These are phyloP conservation scores for Catalaphyllia jardinei DNA, from an alignment of 64 coral and sea anemone species.

Conservation along the genomic window DNA sequence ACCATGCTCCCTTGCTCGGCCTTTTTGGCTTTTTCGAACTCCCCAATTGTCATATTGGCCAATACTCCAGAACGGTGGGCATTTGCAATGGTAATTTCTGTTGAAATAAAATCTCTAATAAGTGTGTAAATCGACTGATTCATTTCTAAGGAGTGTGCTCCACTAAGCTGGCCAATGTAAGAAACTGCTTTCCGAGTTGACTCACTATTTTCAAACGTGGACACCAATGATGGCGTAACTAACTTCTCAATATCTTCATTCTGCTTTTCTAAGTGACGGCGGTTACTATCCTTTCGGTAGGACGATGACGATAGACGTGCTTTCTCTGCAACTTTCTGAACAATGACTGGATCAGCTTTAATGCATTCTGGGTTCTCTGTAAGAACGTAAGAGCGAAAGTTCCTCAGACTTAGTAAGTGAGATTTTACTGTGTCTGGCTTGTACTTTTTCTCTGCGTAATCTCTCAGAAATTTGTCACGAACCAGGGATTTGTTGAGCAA, in stretches of 20 bases:
- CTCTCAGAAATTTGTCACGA: not conserved
- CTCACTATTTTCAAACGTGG: not conserved
- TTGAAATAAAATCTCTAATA: not conserved
- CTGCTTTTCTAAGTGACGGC: not conserved
- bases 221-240: not conserved
- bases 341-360: not conserved
- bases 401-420: not conserved
- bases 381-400: not conserved
- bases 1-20: no score
- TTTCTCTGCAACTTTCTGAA: not conserved
- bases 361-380: not conserved
- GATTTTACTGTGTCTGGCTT: not conserved
- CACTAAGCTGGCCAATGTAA: not conserved
- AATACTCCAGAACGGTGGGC: not conserved
- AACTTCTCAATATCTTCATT: not conserved
- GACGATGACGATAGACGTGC: not conserved
- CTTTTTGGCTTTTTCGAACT: no score
- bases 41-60: no score
- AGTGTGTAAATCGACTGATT: no score
- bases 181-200: not conserved
- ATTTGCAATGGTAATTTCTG: constrained; percentile 28
- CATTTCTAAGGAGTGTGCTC: not conserved
- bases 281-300: not conserved
- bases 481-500: not conserved
- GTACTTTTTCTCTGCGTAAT: not conserved